Conservation (phyloP, 2,113 vertebrate species). For the Echinops telfairi region DNA sequence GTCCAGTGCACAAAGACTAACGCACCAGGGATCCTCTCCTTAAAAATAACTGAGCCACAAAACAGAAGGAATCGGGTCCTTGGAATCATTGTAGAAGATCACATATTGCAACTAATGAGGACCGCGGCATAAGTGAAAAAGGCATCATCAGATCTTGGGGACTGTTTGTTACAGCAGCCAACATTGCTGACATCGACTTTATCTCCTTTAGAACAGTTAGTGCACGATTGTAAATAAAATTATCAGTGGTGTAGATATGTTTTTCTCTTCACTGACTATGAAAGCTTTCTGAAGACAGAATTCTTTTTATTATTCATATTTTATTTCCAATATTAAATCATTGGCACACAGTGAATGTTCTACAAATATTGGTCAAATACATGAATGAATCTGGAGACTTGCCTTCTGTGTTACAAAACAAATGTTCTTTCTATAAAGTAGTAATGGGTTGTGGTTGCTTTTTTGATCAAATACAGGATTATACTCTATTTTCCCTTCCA, state of each 20-base stretch:
- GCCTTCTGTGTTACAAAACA: not conserved
- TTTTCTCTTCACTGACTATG: not conserved
- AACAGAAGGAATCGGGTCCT: not conserved
- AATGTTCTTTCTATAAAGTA: not conserved
- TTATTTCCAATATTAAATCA: not conserved
- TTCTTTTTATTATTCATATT: not conserved
- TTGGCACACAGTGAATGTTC: not conserved
- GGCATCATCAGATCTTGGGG: not conserved
- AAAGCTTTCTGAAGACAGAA: not conserved
- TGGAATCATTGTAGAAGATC: not conserved
- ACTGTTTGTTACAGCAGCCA: not conserved
- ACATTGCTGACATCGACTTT: not conserved
- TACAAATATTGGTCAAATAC: not conserved
- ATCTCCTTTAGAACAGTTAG: not conserved
- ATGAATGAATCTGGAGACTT: not conserved
- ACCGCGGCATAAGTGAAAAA: not conserved
- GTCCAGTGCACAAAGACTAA: too few species aligned
- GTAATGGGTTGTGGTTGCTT: not conserved
- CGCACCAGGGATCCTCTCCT: too few species aligned
- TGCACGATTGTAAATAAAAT: constrained; percentile 1
- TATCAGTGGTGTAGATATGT: not conserved
- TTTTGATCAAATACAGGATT: not conserved
- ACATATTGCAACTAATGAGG: not conserved
- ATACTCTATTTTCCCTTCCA: not conserved
- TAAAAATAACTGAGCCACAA: not conserved